phyloP scores from a whole-genome alignment of 2,888 invertebrate species.

The Epirrita christyi region DNA sequence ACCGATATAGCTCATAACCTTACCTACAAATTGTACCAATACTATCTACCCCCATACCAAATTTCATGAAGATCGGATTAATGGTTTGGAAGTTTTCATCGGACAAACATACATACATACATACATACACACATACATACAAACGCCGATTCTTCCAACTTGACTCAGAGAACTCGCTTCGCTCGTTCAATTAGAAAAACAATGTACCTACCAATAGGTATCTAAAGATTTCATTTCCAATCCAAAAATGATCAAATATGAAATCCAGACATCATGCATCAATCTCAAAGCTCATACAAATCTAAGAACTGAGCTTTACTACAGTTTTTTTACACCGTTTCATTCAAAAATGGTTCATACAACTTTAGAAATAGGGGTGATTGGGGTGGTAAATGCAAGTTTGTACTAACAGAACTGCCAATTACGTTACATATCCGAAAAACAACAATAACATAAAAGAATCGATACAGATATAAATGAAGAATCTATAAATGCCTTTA shows the following conservation, averaged over 20 bases:
- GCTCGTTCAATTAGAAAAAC: too few species aligned
- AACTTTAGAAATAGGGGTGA: slow-evolving; percentile 25
- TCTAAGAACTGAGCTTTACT: slow-evolving; percentile 15
- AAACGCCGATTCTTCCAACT: too few species aligned
- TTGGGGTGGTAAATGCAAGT: slow-evolving; percentile 43
- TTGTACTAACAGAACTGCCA: slow-evolving; percentile 62
- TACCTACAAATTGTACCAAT: too few species aligned
- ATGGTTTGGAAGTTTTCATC: too few species aligned
- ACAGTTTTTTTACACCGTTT: neutral
- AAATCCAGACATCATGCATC: slow-evolving; percentile 35
- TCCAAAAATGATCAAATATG: slow-evolving; percentile 13
- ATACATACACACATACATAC: too few species aligned
- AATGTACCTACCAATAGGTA: too few species aligned
- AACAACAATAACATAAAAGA: slow-evolving; percentile 80
- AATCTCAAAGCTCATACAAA: slow-evolving; percentile 32
- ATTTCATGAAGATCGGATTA: too few species aligned
- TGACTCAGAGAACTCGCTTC: too few species aligned
- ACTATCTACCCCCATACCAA: too few species aligned
- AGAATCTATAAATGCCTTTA: slow-evolving; percentile 82
- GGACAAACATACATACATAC: too few species aligned
- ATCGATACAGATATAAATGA: slow-evolving; percentile 82
- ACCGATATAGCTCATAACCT: too few species aligned
- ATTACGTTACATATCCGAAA: slow-evolving; percentile 71
- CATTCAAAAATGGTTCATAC: slow-evolving; percentile 34
- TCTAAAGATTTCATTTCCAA: too few species aligned